Base-by-base conservation (phyloP, 1,140 invertebrate species). In the Sesamia nonagrioides region DNA sequence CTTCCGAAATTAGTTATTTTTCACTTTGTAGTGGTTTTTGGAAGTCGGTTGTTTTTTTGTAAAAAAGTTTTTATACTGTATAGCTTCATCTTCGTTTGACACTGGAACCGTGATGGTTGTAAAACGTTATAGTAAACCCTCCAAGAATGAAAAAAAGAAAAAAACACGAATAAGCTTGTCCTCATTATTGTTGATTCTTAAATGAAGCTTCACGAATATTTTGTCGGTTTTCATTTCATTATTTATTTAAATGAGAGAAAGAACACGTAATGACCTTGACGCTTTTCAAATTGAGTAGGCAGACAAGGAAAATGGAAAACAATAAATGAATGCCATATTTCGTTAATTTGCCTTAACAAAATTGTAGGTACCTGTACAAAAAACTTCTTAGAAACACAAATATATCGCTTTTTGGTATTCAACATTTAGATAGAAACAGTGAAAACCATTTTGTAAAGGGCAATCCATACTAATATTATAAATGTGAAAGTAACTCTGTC, bases 131-230 rank as follows among this genome's bases (percentile, higher is more conserved):
- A n/a, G n/a, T n/a, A n/a, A n/a, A n/a, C n/a, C n/a, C n/a, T n/a
- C n/a, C n/a, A n/a, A n/a, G 27, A 27, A 27, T 27, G 27, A 27
- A 27, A 27, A 27, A 27, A 27, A 27, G 3, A 27, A 27, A 1
- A n/a, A n/a, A n/a, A n/a, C n/a, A n/a, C n/a, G 1, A 27, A 27
- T 27, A 27, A 27, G 27, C 27, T 27, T 27, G 27, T 27, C 35
- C 35, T 61, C 58, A 61, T 61, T 61, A 61, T 37, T 61, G 9
- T 61, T 35, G 58, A 61, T 61, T 61, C 35, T 37, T n/a, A 40
- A 61, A 61, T 61, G 58, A 61, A 61, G 58, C 58, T 40, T 61
- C 17, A 35, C 21, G 58, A 61, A 40, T 61, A 37, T 61, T 37
- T 61, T 37, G 15, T 40, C 15, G 33, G 58, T 37, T 40, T 35